phyloP scores from a whole-genome alignment of 2,797 vertebrate species.

The Helostoma temminkii region DNA sequence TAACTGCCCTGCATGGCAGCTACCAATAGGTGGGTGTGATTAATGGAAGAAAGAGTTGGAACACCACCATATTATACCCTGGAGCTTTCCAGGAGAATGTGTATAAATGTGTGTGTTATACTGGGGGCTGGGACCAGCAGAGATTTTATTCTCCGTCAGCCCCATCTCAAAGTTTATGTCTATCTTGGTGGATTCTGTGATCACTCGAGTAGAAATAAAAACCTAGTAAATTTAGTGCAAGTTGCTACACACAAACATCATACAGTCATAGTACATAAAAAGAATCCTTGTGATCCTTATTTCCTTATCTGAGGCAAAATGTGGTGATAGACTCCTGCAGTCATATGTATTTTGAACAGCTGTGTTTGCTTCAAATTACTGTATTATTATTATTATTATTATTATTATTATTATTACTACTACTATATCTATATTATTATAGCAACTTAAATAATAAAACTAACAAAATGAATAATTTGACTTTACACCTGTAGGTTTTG shows the following conservation, averaged over 20 bases:
- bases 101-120: not conserved
- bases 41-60: conserved; percentile 59
- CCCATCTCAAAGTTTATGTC: conserved; percentile 45
- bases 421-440: too few relatives aligned
- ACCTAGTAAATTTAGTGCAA: conserved; percentile 5
- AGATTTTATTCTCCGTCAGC: conserved; percentile 55
- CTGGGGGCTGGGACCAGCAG: conserved; percentile 6
- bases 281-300: not conserved
- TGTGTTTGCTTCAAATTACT: not conserved
- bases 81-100: conserved; percentile 27
- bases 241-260: conserved; percentile 1
- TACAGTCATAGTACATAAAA: not conserved
- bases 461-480: too few relatives aligned
- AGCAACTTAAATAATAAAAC: too few relatives aligned
- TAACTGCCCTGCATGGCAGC: conserved; percentile 47
- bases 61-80: conserved; percentile 61
- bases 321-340: not conserved
- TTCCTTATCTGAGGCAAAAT: not conserved
- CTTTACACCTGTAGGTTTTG: too few relatives aligned
- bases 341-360: not conserved
- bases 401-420: too few relatives aligned
- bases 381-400: too few relatives aligned
- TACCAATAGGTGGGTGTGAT: conserved; percentile 46
- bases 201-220: conserved; percentile 41
- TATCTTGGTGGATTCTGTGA: conserved; percentile 26